A percentile compares a stretch with the other conserved stretches of the same genome.
phyloP scores from a whole-genome alignment of 2,888 invertebrate species.

The Tipula vernalis region DNA sequence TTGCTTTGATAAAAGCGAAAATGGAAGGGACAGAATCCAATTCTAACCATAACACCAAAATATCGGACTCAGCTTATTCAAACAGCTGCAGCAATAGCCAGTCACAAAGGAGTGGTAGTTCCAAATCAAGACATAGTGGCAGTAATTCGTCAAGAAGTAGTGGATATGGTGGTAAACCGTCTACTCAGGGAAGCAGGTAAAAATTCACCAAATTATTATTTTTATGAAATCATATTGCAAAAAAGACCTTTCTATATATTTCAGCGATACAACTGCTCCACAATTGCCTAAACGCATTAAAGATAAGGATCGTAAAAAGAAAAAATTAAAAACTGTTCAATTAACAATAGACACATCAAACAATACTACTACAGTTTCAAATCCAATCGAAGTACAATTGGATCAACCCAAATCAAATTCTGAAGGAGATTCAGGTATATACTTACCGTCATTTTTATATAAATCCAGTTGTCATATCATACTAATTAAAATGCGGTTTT shows the following conservation, averaged over 20 bases:
- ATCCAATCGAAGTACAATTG: not conserved
- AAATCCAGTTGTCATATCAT: not conserved
- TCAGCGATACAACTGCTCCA: constrained; percentile 29
- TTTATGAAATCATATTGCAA: not conserved
- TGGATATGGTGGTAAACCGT: constrained; percentile 61
- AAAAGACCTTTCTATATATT: not conserved
- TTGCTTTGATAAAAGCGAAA: not conserved
- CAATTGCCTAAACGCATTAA: constrained; percentile 42
- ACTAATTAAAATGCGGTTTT: not conserved
- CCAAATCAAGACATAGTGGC: constrained; percentile 61
- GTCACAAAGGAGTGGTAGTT: constrained; percentile 65
- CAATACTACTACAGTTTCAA: not conserved
- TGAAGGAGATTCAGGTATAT: not conserved
- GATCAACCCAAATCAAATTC: not conserved
- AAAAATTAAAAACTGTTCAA: constrained; percentile 36
- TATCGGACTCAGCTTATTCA: constrained; percentile 71
- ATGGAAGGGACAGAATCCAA: constrained; percentile 36
- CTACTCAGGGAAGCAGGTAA: constrained; percentile 46
- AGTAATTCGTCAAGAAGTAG: constrained; percentile 70
- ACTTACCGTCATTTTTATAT: not conserved
- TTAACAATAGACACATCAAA: not conserved
- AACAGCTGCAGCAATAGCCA: constrained; percentile 73
- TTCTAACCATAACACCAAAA: constrained; percentile 43
- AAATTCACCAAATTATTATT: constrained; percentile 16
- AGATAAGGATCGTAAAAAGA: constrained; percentile 49